Base-by-base conservation (phyloP, 2,888 invertebrate genomes). In the Platypus cylindrus region DNA sequence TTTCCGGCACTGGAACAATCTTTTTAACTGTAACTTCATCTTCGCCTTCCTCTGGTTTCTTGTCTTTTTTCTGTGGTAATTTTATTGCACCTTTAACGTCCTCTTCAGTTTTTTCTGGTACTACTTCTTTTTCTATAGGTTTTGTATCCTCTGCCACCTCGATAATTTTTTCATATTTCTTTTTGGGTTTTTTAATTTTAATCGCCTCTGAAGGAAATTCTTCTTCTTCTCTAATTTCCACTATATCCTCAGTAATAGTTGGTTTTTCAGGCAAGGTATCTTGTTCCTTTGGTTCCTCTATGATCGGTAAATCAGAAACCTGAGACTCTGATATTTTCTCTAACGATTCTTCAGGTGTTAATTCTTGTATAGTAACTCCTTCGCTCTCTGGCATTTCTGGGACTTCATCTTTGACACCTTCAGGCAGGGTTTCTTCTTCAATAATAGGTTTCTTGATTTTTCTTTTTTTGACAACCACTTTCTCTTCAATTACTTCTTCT, bases 41-140 rank as follows among this genome's bases (percentile, higher is more conserved):
- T 15, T 48, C 68, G 1, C 52, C 43, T n/a, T 47, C 54, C 26
- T 15, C 26, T 24, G 30, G 30, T 30, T 3, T 54, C 52, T 18
- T 41, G 25, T 9, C 13, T 59, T 43, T 62, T 55, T 47, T 58
- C 59, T 35, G 57, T 52, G 38, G 46, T 44, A 13, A 30, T 36
- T 37, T 26, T 20, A 59, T 53, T 46, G 58, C 58, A 54, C 60
- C 58, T 47, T 52, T 43, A 11, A 49, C 56, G 30, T 57, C 50
- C 12, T 66, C 60, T 31, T 52, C 42, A 7, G 61, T 56, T 41
- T 43, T 37, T 30, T 31, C 27, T 14, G 39, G 38, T 8, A 62
- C 53, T 42, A 66, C 65, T 8, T 68, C 68, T 50, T 69, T 59
- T 73, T 68, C 12, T 73, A 48, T 36, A 38, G 30, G 36, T 44